These are phyloP conservation scores for Rhabdornis inornatus DNA, from an alignment of 2,113 vertebrate species.

Conservation along the genomic window DNA sequence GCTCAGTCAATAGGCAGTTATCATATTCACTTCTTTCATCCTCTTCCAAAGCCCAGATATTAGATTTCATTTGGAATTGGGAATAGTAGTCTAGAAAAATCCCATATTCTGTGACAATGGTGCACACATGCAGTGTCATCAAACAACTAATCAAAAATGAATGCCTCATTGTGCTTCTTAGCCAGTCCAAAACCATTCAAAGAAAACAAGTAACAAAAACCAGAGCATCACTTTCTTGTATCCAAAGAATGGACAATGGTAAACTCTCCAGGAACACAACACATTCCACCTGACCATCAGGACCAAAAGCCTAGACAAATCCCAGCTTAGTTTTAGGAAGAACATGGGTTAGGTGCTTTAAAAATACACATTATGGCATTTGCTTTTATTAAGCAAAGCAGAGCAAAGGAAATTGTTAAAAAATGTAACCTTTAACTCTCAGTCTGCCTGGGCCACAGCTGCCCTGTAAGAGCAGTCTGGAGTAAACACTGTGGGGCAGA, in stretches of 20 bases:
- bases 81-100: background rate
- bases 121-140: slow-evolving; percentile 10
- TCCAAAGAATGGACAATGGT: background rate
- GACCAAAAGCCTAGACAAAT: background rate
- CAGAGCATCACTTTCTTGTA: background rate
- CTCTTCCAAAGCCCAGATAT: background rate
- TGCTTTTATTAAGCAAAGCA: background rate
- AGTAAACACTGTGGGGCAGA: background rate
- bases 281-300: background rate
- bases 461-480: background rate
- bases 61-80: background rate
- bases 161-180: slow-evolving; percentile 17
- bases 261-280: background rate
- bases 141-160: slow-evolving; percentile 33
- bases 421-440: background rate
- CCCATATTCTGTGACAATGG: background rate
- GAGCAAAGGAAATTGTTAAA: background rate
- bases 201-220: slow-evolving; percentile 28
- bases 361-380: background rate
- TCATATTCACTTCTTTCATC: background rate
- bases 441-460: background rate
- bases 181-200: background rate
- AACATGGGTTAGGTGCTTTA: background rate
- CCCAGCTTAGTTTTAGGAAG: background rate
- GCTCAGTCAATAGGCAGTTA: background rate